phyloP scores from a whole-genome alignment of 1,140 invertebrate species.

The Drosophila suzukii region DNA sequence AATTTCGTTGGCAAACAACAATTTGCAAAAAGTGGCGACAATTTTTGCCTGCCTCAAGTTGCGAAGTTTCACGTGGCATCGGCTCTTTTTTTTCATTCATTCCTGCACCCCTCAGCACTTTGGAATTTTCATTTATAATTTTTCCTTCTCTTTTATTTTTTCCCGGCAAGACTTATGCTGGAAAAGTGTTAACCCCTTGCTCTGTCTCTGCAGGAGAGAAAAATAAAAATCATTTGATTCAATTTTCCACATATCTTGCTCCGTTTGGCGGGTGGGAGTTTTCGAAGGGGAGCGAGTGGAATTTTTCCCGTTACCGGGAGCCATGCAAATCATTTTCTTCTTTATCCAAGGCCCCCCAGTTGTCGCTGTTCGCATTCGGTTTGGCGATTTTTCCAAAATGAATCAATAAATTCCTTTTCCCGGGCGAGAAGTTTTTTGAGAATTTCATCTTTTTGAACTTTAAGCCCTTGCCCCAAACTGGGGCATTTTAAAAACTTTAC shows the following conservation, averaged over 20 bases:
- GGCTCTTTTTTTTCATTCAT: not conserved
- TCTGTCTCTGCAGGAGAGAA: conserved; percentile 15
- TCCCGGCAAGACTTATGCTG: conserved; percentile 51
- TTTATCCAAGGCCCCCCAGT: conserved; percentile 22
- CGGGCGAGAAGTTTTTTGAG: conserved; percentile 41
- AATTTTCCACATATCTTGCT: conserved; percentile 63
- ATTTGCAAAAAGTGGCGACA: conserved; percentile 69
- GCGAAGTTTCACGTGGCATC: not conserved
- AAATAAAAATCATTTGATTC: conserved; percentile 70
- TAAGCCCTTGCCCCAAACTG: not conserved
- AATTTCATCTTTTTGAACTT: conserved; percentile 17
- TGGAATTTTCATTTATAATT: conserved; percentile 80
- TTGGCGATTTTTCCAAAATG: conserved; percentile 21
- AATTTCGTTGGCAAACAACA: conserved; percentile 73
- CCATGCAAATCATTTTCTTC: conserved; percentile 69
- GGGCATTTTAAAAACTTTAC: not conserved
- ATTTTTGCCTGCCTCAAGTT: conserved; percentile 46
- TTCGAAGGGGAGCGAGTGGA: conserved; percentile 3
- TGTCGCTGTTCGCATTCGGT: conserved; percentile 8
- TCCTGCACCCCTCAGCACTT: conserved; percentile 16
- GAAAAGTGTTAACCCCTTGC: conserved; percentile 39
- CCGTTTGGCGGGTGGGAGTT: conserved; percentile 7
- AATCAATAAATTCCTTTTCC: conserved; percentile 75
- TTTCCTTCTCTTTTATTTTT: conserved; percentile 12
- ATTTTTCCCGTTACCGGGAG: conserved; percentile 4